Conservation (phyloP, 2,888 invertebrate species). For the Sminthurinus aureus region DNA sequence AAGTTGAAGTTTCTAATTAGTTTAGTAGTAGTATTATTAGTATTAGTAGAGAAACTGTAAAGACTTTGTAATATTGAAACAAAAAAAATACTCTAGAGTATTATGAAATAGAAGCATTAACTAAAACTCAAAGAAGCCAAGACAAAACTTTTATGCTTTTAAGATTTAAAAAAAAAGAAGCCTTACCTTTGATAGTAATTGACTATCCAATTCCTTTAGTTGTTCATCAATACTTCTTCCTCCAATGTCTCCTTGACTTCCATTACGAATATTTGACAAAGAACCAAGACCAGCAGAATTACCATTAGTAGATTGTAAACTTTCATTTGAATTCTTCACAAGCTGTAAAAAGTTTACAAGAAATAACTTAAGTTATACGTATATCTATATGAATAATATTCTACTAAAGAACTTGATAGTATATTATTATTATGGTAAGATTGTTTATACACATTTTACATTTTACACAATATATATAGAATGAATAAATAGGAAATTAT, state of each 20-base stretch:
- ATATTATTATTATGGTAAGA: no score
- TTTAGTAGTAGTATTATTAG: background rate
- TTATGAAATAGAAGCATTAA: background rate
- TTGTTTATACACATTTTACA: no score
- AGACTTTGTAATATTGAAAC: background rate
- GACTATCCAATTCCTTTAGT: conserved; percentile 82
- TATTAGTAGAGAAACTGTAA: background rate
- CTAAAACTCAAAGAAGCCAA: background rate
- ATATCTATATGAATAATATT: no score
- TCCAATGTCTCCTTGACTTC: conserved; percentile 46
- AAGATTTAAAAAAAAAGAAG: background rate
- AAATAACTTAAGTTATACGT: no score
- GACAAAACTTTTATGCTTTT: background rate
- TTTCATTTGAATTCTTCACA: conserved; percentile 56
- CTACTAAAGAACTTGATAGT: no score
- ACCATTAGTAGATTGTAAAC: conserved; percentile 53
- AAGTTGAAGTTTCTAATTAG: no score
- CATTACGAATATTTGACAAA: conserved; percentile 47
- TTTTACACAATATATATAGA: no score
- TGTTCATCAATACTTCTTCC: conserved; percentile 72
- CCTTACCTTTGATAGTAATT: conserved; percentile 73
- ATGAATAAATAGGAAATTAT: no score
- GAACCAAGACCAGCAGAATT: conserved; percentile 39
- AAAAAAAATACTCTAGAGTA: background rate
- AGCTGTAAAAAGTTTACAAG: no score